These are phyloP conservation scores for Sporophila hypoxantha DNA, from an alignment of 2,113 vertebrate genomes.

Conservation along the genomic window DNA sequence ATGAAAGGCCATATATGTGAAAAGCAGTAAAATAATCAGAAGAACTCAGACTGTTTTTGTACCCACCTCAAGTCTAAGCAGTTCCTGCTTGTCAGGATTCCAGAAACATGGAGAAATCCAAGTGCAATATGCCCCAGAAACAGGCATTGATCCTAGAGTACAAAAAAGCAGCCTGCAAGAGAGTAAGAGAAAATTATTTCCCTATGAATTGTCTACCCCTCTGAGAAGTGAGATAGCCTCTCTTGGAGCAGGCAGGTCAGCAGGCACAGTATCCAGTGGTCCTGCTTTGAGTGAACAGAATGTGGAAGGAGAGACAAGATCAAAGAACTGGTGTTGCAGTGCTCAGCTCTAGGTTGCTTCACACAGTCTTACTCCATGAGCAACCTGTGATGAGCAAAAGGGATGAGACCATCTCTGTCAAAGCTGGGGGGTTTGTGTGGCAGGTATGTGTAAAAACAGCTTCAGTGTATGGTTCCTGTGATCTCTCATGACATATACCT, in stretches of 20 bases:
- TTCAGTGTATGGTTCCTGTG: background rate
- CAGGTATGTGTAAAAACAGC: background rate
- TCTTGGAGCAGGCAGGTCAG: background rate
- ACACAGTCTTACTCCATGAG: background rate
- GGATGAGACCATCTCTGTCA: background rate
- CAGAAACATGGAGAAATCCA: background rate
- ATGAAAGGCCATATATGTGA: background rate
- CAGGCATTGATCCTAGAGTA: background rate
- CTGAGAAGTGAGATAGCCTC: background rate
- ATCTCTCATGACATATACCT: background rate
- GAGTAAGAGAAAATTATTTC: background rate
- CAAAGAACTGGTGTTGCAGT: background rate
- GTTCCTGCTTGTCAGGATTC: background rate
- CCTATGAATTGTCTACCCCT: background rate
- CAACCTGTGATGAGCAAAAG: background rate
- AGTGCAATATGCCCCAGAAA: background rate
- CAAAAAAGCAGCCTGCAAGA: background rate
- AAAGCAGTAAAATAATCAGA: background rate
- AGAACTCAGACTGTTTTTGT: background rate
- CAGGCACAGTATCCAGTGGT: rapidly evolving
- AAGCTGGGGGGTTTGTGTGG: background rate
- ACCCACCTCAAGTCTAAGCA: background rate
- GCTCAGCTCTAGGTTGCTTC: background rate
- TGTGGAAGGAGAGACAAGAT: background rate
- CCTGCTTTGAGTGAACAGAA: background rate